Base-by-base conservation (phyloP, 2,797 vertebrate species). In the Sternotherus odoratus region DNA sequence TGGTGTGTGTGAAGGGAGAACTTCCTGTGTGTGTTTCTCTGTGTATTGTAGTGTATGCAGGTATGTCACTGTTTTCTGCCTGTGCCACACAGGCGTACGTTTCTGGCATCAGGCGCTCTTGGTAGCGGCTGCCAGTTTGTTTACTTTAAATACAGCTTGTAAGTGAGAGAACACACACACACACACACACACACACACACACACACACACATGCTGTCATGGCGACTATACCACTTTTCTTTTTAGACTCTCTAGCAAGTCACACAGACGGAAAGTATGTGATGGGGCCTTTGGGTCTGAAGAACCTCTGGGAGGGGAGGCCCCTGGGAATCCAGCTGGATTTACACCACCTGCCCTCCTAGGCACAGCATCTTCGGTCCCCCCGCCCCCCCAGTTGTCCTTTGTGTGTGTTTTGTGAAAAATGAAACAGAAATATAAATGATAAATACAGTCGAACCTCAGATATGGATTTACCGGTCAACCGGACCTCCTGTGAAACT, bases 11-110 rank as follows among this genome's bases (percentile, higher is more conserved):
- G 30, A 77, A 54, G 50, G 54, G 77, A 94, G 43, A 83, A 8
- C 11, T 23, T 72, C 9, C 6, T n/a, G 28, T 0, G 0, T 66
- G 26, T 6, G 3, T 28, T 43, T 39, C 21, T n/a, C 50, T 23
- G 48, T 43, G 33, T 36, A 16, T 11, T 85, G 60, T 63, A 80
- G 77, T 36, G 43, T 83, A 13, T 75, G 60, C 0, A 0, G 24
- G 50, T 89, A 21, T 30, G n/a, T 78, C 53, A 72, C 72, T 79
- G 16, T 75, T 94, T 94, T 88, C 79, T 63, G 46, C 60, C 69
- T n/a, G 28, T 83, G 36, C 77, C 43, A 92, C 87, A 11, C 4
- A 1, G 54, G 83, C 75, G 6, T 3, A 23, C 5, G 19, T 12
- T 1, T 54, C 13, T 11, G 13, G 26, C 60, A 19, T 23, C 13